These are phyloP conservation scores for Sebastes minor DNA, from an alignment of 2,797 vertebrate genomes.

Conservation along the genomic window DNA sequence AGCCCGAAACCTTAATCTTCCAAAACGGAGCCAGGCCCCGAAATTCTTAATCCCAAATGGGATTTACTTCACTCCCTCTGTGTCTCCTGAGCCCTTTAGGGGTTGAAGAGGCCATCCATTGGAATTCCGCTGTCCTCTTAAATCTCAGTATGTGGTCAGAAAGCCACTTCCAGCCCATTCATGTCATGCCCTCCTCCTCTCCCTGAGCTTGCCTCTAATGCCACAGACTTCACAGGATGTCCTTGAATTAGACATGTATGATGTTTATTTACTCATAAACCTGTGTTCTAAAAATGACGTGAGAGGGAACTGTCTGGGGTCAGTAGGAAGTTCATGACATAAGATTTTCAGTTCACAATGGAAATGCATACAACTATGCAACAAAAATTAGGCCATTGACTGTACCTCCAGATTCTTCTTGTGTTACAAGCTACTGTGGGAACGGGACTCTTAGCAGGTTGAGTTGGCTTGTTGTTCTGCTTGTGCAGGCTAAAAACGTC, in stretches of 20 bases:
- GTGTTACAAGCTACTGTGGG: not conserved
- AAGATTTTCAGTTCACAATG: slow-evolving; percentile 30
- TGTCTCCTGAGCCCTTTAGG: slow-evolving; percentile 23
- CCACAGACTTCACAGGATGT: slow-evolving; percentile 60
- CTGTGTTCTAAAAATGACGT: slow-evolving; percentile 49
- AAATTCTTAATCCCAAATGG: slow-evolving; percentile 50
- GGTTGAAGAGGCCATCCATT: slow-evolving; percentile 50
- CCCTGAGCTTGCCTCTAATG: slow-evolving; percentile 3
- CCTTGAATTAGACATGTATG: slow-evolving; percentile 47
- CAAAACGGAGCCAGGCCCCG: slow-evolving; percentile 13
- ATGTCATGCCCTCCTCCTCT: slow-evolving; percentile 43
- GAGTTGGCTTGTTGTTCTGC: not conserved
- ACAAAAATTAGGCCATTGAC: slow-evolving; percentile 3
- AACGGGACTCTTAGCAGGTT: not conserved
- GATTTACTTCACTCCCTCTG: slow-evolving; percentile 38
- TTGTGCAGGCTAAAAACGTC: not conserved
- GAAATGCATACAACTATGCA: not conserved
- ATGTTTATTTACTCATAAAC: slow-evolving; percentile 57
- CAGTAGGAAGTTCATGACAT: slow-evolving; percentile 40
- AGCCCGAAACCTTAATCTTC: slow-evolving; percentile 39
- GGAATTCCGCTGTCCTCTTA: slow-evolving; percentile 61
- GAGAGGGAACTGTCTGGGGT: slow-evolving; percentile 13
- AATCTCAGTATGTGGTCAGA: slow-evolving; percentile 66
- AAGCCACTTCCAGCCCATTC: slow-evolving; percentile 63
- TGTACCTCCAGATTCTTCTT: not conserved